phyloP scores from a whole-genome alignment of 1,140 invertebrate genomes.

The Helicoverpa armigera region DNA sequence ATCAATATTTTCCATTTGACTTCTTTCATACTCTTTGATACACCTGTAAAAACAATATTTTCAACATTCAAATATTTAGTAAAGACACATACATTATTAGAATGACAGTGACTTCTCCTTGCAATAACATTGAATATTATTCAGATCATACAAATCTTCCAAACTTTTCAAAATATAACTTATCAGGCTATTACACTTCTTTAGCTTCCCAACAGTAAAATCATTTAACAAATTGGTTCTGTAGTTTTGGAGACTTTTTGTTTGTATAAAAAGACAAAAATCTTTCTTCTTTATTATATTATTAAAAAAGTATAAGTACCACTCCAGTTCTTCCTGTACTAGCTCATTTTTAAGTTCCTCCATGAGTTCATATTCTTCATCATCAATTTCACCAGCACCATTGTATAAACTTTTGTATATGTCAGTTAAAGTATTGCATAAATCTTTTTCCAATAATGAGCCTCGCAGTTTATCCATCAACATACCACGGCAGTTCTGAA shows the following conservation, averaged over 20 bases:
- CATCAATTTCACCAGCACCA: constrained; percentile 60
- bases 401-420: constrained; percentile 75
- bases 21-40: constrained; percentile 78
- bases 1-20: constrained; percentile 68
- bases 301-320: constrained; percentile 60
- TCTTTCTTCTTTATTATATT: no score
- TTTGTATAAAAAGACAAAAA: no score
- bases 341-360: constrained; percentile 77
- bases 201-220: no score
- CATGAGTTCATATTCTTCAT: constrained; percentile 69
- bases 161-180: no score
- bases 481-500: constrained; percentile 73
- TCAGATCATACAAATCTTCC: no score
- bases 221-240: no score
- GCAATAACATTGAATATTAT: no score
- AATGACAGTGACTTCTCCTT: no score
- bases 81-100: no score
- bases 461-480: constrained; percentile 73
- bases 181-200: no score
- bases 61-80: no score
- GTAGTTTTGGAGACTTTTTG: no score
- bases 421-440: constrained; percentile 68
- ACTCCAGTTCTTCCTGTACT: constrained; percentile 78
- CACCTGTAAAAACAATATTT: constrained; percentile 65
- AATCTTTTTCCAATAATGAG: constrained; percentile 58